phyloP scores from a whole-genome alignment of 1,140 invertebrate species.

The Eumeta japonica region DNA sequence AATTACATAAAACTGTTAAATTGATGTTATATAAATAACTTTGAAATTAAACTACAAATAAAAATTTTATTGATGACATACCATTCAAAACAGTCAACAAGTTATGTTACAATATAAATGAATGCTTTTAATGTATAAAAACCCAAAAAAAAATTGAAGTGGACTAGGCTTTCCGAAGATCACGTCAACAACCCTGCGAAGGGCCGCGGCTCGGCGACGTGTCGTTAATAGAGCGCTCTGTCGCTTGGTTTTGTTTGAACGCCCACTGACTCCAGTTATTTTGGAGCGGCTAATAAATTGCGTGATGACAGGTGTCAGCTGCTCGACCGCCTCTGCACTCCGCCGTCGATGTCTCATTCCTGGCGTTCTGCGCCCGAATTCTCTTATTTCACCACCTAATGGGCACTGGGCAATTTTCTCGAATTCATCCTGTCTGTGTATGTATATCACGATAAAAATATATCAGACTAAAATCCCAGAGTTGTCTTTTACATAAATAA shows the following conservation, averaged over 20 bases:
- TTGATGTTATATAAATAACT: too few relatives aligned
- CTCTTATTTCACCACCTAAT: constrained; percentile 54
- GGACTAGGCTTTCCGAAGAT: too few relatives aligned
- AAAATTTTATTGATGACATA: too few relatives aligned
- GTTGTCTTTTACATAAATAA: not conserved
- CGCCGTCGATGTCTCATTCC: constrained; percentile 55
- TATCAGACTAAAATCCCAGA: not conserved
- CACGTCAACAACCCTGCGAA: constrained; percentile 5
- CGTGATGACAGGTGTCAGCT: constrained; percentile 56
- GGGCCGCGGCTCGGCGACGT: constrained; percentile 27
- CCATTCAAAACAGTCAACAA: too few relatives aligned
- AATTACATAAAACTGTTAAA: too few relatives aligned
- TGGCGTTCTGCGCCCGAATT: constrained; percentile 50
- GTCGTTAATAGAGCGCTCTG: constrained; percentile 48
- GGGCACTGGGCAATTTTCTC: not conserved
- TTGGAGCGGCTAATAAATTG: constrained; percentile 55
- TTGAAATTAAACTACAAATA: too few relatives aligned
- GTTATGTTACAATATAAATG: too few relatives aligned
- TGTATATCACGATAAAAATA: not conserved
- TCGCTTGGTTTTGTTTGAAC: constrained; percentile 49
- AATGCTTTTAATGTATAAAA: too few relatives aligned
- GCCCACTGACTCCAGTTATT: constrained; percentile 51
- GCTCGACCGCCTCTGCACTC: constrained; percentile 54
- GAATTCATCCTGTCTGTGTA: too few relatives aligned
- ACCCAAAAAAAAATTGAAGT: too few relatives aligned